A percentile compares a stretch with the other conserved stretches of the same genome.
Evolutionary conservation across 1,140 invertebrate species (phyloP).

Genomic region (Campoletis sonorensis): DNA sequence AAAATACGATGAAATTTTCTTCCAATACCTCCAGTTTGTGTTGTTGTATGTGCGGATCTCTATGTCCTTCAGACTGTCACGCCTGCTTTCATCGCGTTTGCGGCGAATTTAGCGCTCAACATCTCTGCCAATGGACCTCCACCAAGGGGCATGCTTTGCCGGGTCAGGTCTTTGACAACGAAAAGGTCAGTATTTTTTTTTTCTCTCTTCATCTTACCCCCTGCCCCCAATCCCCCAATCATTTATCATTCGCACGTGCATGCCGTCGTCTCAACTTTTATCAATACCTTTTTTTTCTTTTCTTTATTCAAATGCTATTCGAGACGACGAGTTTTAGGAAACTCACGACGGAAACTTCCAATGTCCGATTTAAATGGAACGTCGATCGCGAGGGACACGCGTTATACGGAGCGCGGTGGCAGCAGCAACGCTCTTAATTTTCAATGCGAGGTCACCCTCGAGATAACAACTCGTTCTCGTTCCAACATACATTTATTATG

Average conservation of each 20-base stretch:
- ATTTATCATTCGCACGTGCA: conserved; percentile 4
- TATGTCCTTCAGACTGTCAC: conserved; percentile 82
- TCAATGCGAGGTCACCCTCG: conserved; percentile 29
- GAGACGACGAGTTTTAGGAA: too few species aligned
- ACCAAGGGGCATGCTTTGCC: conserved; percentile 76
- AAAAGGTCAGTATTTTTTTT: conserved; percentile 75
- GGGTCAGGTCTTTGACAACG: conserved; percentile 75
- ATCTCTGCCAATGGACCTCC: conserved; percentile 78
- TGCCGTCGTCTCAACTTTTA: too few species aligned
- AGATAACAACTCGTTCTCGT: conserved; percentile 30
- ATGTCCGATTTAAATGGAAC: neutral
- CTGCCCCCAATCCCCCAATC: too few species aligned
- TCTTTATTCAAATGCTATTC: too few species aligned
- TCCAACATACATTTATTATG: conserved; percentile 21
- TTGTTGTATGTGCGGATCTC: conserved; percentile 81
- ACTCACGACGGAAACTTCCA: too few species aligned
- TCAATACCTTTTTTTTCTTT: conserved; percentile 20
- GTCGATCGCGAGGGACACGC: neutral
- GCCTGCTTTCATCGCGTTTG: conserved; percentile 82
- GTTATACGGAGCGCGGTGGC: too few species aligned
- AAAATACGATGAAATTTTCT: conserved; percentile 19
- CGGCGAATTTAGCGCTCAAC: conserved; percentile 76
- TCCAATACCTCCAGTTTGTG: conserved; percentile 64
- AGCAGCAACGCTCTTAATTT: conserved; percentile 1
- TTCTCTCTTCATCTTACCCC: too few species aligned